Base-by-base conservation (phyloP, 2,888 invertebrate species). In the Allygus modestus region DNA sequence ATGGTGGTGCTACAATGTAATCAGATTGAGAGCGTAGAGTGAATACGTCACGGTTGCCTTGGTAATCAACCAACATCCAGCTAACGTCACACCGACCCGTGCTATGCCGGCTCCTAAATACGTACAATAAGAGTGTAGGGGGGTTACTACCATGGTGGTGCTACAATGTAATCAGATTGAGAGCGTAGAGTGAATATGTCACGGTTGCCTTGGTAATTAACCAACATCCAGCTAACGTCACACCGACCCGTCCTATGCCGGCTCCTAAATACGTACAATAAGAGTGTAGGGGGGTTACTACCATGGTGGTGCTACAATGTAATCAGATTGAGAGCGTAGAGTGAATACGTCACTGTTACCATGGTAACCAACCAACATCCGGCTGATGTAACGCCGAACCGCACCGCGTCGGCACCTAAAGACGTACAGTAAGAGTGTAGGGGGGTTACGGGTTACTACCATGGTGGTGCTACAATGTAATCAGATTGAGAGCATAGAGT, bases 351-450 rank as follows among this genome's bases (percentile, higher is more conserved):
- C 2, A 51, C 28, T 4, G 65, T 65, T 28, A 11, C 31, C 31
- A 28, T 31, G 65, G 28, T 15, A 28, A 65, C 65, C 65, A 65
- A 65, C n/a, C 31, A 65, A 28, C 65, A 65, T 65, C 65, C 65
- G 17, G 11, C 65, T 65, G 28, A 28, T 11, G 65, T 65, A 7
- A 11, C 15, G 65, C 1, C 28, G 1, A 11, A 4, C 37, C 65
- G 15, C 31, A 31, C 28, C 31, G n/a, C 2, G 28, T 2, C 65
- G 65, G 4, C n/a, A n/a, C 17, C 37, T 37, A 37, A 9, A 9
- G 37, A 37, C 37, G 37, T 37, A 9, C 4, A 37, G 5, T 37
- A 37, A 37, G 5, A 37, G 37, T 37, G 37, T 7, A 7, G 4
- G 37, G 58, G 58, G 9, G 37, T 7, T 37, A 7, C 5, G 58